Conservation (phyloP, 1,140 invertebrate species). For the Monochamus saltuarius region DNA sequence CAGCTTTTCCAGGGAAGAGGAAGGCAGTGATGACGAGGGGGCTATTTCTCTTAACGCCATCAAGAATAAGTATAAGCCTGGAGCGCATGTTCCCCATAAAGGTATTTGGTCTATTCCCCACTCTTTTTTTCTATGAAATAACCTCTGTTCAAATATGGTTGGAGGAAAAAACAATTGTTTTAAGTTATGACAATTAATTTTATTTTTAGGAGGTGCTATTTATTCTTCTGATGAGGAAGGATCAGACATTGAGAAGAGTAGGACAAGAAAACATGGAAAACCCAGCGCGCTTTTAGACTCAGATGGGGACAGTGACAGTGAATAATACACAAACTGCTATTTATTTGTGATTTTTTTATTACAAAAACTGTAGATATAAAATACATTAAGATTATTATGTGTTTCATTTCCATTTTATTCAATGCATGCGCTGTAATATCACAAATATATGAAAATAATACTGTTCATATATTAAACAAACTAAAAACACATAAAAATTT, state of each 20-base stretch:
- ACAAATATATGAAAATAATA: not conserved
- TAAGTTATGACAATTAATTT: slow-evolving; percentile 12
- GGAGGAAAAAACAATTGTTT: not conserved
- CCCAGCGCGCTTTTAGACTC: slow-evolving; percentile 76
- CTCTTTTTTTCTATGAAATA: too few species aligned
- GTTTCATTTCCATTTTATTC: not conserved
- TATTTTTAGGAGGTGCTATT: slow-evolving; percentile 65
- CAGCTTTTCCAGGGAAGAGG: slow-evolving; percentile 64
- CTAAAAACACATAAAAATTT: not conserved
- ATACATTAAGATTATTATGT: not conserved
- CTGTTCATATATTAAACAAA: not conserved
- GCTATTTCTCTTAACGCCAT: slow-evolving; percentile 90
- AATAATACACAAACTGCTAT: not conserved
- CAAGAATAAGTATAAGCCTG: slow-evolving; percentile 90
- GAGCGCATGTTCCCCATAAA: slow-evolving; percentile 39
- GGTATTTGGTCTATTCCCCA: too few species aligned
- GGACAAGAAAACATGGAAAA: slow-evolving; percentile 74
- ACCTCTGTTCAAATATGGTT: too few species aligned
- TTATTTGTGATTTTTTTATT: not conserved
- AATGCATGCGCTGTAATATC: not conserved
- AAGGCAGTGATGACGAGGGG: slow-evolving; percentile 88
- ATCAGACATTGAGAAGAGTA: slow-evolving; percentile 80
- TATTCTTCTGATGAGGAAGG: slow-evolving; percentile 91
- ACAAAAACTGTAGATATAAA: not conserved
- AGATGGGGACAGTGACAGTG: slow-evolving; percentile 53